These are phyloP conservation scores for Serinus canaria DNA, from an alignment of 2,113 vertebrate genomes.

Conservation along the genomic window DNA sequence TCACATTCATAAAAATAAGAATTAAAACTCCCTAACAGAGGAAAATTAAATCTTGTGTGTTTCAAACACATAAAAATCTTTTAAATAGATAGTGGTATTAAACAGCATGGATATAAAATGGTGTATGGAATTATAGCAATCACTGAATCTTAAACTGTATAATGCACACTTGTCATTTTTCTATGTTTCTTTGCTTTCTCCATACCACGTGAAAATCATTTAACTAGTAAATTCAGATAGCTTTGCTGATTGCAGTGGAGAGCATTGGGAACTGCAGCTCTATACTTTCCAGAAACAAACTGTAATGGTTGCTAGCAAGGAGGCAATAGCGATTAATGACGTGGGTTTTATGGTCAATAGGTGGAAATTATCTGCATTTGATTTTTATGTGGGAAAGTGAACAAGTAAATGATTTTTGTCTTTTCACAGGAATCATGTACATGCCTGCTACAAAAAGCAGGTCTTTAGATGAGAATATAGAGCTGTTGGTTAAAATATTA, in stretches of 20 bases:
- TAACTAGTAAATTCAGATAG: background rate
- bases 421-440: background rate
- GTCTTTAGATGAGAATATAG: background rate
- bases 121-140: background rate
- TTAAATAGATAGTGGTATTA: background rate
- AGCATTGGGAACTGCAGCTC: background rate
- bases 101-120: background rate
- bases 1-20: background rate
- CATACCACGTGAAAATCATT: background rate
- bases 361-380: background rate
- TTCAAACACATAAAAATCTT: background rate
- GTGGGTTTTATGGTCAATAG: background rate
- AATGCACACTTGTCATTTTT: background rate
- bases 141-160: background rate
- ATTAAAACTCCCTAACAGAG: background rate
- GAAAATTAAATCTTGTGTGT: background rate
- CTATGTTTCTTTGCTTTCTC: background rate
- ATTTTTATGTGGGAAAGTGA: background rate
- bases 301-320: background rate
- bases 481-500: background rate
- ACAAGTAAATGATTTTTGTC: background rate
- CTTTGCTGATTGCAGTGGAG: background rate
- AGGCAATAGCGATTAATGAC: background rate
- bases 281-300: background rate
- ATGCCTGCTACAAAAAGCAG: background rate